Percentiles rank a stretch among this genome's conserved stretches.
Evolutionary conservation across 2,888 invertebrate genomes (phyloP).

Genomic region (Teleiodes luculella): DNA sequence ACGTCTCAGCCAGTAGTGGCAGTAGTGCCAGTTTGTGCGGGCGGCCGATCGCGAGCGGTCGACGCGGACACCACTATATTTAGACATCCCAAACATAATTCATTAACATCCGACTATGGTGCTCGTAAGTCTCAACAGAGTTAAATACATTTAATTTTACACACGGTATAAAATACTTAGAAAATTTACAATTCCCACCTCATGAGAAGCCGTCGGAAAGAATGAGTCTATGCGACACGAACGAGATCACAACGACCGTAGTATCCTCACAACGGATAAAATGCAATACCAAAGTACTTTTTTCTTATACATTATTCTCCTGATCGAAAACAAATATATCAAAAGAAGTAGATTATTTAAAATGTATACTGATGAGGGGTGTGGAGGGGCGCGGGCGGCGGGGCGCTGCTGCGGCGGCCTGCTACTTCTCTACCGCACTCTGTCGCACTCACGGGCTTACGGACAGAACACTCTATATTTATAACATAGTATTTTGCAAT

Average conservation of each 20-base stretch:
- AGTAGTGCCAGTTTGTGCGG: constrained; percentile 65
- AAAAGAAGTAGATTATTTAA: constrained; percentile 65
- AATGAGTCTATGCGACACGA: constrained; percentile 34
- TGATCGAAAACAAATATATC: constrained; percentile 71
- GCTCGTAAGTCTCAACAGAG: constrained; percentile 52
- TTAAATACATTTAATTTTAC: constrained; percentile 65
- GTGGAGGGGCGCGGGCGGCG: not conserved
- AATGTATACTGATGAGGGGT: constrained; percentile 42
- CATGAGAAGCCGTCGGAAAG: constrained; percentile 52
- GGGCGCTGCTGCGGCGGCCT: not conserved
- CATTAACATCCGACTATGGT: constrained; percentile 45
- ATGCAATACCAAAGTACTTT: constrained; percentile 72
- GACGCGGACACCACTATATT: constrained; percentile 38
- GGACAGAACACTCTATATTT: no score
- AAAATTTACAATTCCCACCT: constrained; percentile 74
- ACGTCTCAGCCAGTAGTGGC: no score
- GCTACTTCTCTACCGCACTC: not conserved
- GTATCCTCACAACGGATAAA: constrained; percentile 64
- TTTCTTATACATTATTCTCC: constrained; percentile 67
- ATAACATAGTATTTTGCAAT: no score
- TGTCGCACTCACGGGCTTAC: not conserved
- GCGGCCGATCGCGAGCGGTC: no score
- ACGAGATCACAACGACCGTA: constrained; percentile 41
- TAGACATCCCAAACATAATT: constrained; percentile 35
- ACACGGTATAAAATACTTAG: constrained; percentile 76